Base-by-base conservation (phyloP, 2,888 invertebrate species). In the Ormyrus pomaceus region DNA sequence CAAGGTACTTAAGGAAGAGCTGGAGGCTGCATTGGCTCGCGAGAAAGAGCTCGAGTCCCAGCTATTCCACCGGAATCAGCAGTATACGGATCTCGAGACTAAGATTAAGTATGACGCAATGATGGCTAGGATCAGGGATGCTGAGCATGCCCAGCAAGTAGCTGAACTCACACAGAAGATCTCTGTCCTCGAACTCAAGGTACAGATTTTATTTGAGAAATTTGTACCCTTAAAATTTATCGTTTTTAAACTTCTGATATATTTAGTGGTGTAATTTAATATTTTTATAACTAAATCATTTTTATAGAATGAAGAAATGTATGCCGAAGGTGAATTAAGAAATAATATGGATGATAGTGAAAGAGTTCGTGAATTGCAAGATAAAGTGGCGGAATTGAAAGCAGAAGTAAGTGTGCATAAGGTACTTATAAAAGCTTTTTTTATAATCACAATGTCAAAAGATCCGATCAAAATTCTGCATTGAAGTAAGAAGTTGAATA, bases 151-250 rank as follows among this genome's bases (percentile, higher is more conserved):
- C 79, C 98, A 99, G 91, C 94, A 95, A 81, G 95, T 99, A 81
- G 98, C 98, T 4, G 98, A 98, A 91, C 93, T 99, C 46, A 96
- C 96, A 84, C 97, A 97, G 86, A 97, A 97, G 92, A 96, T 99
- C 81, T 97, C 98, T 8, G 95, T 97, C 87, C 93, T 98, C 84
- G 98, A 99, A 92, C 93, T 97, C 83, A 97, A 97, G 93, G 98
- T 96, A 89, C 85, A 51, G 19, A 19, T 56, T 51, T 53, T 79
- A 56, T 8, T 46, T 51, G 4, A 11, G 34, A 53, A 34, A 53
- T 69, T 69, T 50, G 19, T 11, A 2, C 55, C 10, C 4, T 6
- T 56, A 45, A 46, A 45, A 45, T 62, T 11, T 7, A 62, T 34
- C 5, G 62, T 58, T 58, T n/a, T n/a, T n/a, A 7, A 6, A 34